These are phyloP conservation scores for Idaea straminata DNA, from an alignment of 2,888 invertebrate species.

Conservation along the genomic window DNA sequence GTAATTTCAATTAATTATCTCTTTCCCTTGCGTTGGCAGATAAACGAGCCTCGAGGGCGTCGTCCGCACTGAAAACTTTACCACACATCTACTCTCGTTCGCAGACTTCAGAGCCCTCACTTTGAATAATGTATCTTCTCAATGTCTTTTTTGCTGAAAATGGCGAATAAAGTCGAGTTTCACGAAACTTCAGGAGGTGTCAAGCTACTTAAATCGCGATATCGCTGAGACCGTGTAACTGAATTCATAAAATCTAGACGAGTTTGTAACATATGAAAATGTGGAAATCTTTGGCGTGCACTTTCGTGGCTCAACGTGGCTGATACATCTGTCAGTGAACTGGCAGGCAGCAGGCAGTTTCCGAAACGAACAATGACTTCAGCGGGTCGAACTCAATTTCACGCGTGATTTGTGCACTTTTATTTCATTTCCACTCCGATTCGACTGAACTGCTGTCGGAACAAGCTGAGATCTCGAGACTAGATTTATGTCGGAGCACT, in stretches of 20 bases:
- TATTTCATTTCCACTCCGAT: slow-evolving; percentile 66
- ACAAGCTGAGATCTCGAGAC: slow-evolving; percentile 33
- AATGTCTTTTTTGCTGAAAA: slow-evolving; percentile 52
- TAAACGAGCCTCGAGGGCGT: slow-evolving; percentile 62
- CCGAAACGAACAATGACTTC: slow-evolving; percentile 61
- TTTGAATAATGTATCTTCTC: slow-evolving; percentile 66
- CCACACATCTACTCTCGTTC: slow-evolving; percentile 53
- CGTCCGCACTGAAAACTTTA: slow-evolving; percentile 61
- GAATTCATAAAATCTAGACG: slow-evolving; percentile 11
- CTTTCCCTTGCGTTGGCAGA: slow-evolving; percentile 58
- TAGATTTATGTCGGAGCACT: slow-evolving; percentile 31
- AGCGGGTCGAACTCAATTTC: slow-evolving; percentile 74
- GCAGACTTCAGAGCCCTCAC: slow-evolving; percentile 45
- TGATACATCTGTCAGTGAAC: slow-evolving; percentile 31
- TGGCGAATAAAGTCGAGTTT: slow-evolving; percentile 35
- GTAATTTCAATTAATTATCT: slow-evolving; percentile 71
- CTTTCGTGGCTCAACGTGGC: slow-evolving; percentile 23
- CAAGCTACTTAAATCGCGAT: slow-evolving; percentile 24
- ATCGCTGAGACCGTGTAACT: slow-evolving; percentile 8
- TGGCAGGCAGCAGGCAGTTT: slow-evolving; percentile 46
- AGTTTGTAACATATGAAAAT: slow-evolving; percentile 10
- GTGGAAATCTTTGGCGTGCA: slow-evolving; percentile 16
- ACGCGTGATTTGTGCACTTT: slow-evolving; percentile 76
- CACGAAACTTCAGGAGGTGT: slow-evolving; percentile 35
- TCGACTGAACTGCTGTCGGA: slow-evolving; percentile 46